Conservation (phyloP, 2,888 invertebrate genomes). For the Prenolepis imparis region DNA sequence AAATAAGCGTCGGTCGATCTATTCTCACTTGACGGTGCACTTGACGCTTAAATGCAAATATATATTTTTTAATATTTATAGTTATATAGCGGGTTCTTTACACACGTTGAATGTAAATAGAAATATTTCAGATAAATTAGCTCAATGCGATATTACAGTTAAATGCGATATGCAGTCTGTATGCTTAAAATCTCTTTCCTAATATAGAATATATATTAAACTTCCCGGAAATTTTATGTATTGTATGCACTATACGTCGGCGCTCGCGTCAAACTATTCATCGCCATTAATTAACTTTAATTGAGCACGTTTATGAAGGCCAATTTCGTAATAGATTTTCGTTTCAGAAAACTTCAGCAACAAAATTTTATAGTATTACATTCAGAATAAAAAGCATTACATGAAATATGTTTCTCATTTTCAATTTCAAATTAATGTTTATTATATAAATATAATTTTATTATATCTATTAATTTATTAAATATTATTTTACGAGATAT, state of each 20-base stretch:
- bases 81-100: not conserved
- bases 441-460: not conserved
- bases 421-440: not conserved
- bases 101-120: not conserved
- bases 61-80: not conserved
- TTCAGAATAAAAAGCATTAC: not conserved
- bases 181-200: not conserved
- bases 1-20: not conserved
- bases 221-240: not conserved
- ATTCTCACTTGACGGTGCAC: not conserved
- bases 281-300: constrained; percentile 29
- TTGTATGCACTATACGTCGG: not conserved
- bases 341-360: not conserved
- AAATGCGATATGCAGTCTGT: not conserved
- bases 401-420: not conserved
- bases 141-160: too few relatives aligned
- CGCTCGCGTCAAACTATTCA: not conserved
- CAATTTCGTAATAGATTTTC: not conserved
- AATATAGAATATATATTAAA: not conserved
- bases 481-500: not conserved
- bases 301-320: not conserved
- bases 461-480: too few relatives aligned
- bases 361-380: constrained; percentile 5
- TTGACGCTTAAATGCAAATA: not conserved
- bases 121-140: not conserved